phyloP scores from a whole-genome alignment of 2,113 vertebrate species.

The Theristicus caerulescens region DNA sequence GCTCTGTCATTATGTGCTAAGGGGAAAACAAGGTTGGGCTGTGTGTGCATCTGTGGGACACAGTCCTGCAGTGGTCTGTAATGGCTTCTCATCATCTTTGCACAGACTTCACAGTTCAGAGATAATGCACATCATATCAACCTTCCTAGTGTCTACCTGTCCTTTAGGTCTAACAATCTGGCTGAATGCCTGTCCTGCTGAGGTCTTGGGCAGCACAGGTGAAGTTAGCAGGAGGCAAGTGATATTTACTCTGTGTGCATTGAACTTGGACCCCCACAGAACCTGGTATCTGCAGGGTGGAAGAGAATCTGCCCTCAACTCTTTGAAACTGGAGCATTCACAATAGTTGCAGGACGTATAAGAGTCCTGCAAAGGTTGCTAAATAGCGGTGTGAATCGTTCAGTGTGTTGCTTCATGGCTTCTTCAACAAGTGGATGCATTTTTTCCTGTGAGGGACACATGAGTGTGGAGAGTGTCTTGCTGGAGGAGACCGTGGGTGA shows the following conservation, averaged over 20 bases:
- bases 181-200: neutral
- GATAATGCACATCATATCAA: neutral
- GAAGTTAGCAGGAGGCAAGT: neutral
- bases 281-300: neutral
- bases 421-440: neutral
- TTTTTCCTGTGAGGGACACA: neutral
- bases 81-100: neutral
- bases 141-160: neutral
- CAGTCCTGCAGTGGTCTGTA: neutral
- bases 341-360: neutral
- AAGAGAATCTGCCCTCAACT: neutral
- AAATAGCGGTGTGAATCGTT: neutral
- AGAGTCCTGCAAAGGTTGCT: neutral
- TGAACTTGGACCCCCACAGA: neutral
- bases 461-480: neutral
- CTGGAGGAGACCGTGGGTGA: neutral
- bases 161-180: neutral
- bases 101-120: neutral
- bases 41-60: neutral
- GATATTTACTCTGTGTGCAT: neutral
- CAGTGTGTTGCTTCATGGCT: neutral
- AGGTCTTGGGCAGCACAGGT: neutral
- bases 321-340: neutral
- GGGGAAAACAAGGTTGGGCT: neutral
- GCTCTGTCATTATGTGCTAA: neutral